Conservation (phyloP, 1,140 invertebrate genomes). For the Octopus sinensis region DNA sequence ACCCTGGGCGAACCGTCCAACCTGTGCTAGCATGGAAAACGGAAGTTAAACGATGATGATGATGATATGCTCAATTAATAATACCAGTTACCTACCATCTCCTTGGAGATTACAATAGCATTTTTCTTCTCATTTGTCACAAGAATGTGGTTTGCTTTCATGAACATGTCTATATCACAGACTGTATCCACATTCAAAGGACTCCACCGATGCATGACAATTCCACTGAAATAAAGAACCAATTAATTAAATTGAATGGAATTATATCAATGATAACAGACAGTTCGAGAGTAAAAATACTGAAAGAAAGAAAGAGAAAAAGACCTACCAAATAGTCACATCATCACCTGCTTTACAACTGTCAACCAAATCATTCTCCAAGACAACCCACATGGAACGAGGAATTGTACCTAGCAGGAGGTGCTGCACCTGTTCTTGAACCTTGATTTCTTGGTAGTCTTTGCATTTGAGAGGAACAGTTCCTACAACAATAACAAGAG, state of each 20-base stretch:
- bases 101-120: conserved; percentile 65
- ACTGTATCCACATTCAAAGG: conserved; percentile 63
- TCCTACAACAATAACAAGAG: conserved; percentile 27
- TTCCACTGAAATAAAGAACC: conserved; percentile 65
- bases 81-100: conserved; percentile 58
- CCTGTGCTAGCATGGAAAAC: too few relatives aligned
- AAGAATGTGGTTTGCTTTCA: conserved; percentile 72
- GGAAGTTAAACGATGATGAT: too few relatives aligned
- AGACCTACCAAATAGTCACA: conserved; percentile 73
- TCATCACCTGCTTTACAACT: conserved; percentile 84
- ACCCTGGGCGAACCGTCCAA: too few relatives aligned
- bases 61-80: too few relatives aligned
- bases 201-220: conserved; percentile 73
- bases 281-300: background rate
- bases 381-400: conserved; percentile 72
- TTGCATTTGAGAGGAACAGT: conserved; percentile 66
- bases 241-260: too few relatives aligned
- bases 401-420: conserved; percentile 72
- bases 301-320: background rate
- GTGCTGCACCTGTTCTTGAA: conserved; percentile 74
- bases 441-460: conserved; percentile 89
- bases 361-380: conserved; percentile 85
- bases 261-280: too few relatives aligned
- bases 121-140: conserved; percentile 69
- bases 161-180: conserved; percentile 70